Conservation (phyloP, 2,797 vertebrate species). For the Crenuchus spilurus region DNA sequence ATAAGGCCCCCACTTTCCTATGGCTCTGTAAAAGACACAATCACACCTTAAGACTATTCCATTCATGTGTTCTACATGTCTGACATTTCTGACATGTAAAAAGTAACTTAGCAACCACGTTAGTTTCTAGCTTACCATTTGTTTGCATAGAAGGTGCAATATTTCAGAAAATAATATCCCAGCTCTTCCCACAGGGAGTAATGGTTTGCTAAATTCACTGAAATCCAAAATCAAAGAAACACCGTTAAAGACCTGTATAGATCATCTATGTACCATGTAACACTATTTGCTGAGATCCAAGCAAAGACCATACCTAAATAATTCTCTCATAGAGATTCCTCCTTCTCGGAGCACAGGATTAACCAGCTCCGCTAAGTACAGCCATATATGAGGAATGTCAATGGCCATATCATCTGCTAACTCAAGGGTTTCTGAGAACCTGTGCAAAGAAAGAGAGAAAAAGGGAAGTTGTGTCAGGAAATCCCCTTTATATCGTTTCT, state of each 20-base stretch:
- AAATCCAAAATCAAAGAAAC: constrained; percentile 61
- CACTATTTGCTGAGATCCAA: neutral
- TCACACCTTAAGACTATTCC: too few relatives aligned
- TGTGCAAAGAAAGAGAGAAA: constrained; percentile 52
- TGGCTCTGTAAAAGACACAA: constrained; percentile 97
- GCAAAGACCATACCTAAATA: constrained; percentile 82
- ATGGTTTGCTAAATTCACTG: constrained; percentile 98
- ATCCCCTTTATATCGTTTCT: neutral
- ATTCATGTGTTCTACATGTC: neutral
- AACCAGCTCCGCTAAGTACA: constrained; percentile 96
- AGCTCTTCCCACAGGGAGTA: constrained; percentile 98
- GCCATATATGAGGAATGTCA: constrained; percentile 98
- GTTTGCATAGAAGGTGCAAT: constrained; percentile 99
- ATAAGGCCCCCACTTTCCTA: constrained; percentile 93
- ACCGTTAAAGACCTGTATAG: neutral
- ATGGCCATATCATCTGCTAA: constrained; percentile 97
- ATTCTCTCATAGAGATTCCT: constrained; percentile 97
- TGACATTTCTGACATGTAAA: too few relatives aligned
- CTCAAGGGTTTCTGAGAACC: constrained; percentile 93
- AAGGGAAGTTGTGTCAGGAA: neutral
- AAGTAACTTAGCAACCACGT: too few relatives aligned
- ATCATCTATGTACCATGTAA: neutral
- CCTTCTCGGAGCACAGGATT: constrained; percentile 92
- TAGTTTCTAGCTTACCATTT: constrained; percentile 85
- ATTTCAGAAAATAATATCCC: constrained; percentile 97